Evolutionary conservation across 2,888 invertebrate genomes (phyloP).

Genomic region (Oligia latruncula): DNA sequence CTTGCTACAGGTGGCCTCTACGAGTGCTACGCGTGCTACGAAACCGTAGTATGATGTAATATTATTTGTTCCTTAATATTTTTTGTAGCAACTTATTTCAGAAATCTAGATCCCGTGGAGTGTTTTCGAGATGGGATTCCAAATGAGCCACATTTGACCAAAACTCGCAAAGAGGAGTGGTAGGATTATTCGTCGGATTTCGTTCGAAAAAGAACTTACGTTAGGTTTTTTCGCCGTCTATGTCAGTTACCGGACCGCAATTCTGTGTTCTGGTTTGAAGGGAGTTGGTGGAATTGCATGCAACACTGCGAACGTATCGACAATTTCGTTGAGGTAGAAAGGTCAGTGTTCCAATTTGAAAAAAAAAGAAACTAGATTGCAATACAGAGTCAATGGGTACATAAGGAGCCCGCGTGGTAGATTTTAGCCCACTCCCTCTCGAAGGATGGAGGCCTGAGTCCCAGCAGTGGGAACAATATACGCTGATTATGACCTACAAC

Average conservation of each 20-base stretch:
- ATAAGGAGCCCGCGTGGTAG: no score
- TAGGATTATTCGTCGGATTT: conserved; percentile 6
- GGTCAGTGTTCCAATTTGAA: no score
- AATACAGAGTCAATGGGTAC: neutral
- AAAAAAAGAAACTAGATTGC: neutral
- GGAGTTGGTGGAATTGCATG: neutral
- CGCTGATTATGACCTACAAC: neutral
- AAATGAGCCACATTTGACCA: neutral
- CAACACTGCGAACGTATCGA: neutral
- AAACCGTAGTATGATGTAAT: conserved; percentile 7
- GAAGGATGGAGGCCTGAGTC: no score
- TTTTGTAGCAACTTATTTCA: neutral
- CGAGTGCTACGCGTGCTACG: conserved; percentile 28
- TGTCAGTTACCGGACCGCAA: neutral
- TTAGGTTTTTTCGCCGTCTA: neutral
- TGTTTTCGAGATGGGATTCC: neutral
- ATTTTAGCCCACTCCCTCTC: no score
- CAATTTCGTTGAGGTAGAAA: no score
- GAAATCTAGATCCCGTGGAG: neutral
- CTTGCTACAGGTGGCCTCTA: conserved; percentile 37
- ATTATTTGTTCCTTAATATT: neutral
- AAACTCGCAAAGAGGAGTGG: neutral
- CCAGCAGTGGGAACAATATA: no score
- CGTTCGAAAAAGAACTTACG: neutral
- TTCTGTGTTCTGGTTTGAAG: conserved; percentile 11